phyloP scores from a whole-genome alignment of 2,113 vertebrate species.

The Anguilla japonica region DNA sequence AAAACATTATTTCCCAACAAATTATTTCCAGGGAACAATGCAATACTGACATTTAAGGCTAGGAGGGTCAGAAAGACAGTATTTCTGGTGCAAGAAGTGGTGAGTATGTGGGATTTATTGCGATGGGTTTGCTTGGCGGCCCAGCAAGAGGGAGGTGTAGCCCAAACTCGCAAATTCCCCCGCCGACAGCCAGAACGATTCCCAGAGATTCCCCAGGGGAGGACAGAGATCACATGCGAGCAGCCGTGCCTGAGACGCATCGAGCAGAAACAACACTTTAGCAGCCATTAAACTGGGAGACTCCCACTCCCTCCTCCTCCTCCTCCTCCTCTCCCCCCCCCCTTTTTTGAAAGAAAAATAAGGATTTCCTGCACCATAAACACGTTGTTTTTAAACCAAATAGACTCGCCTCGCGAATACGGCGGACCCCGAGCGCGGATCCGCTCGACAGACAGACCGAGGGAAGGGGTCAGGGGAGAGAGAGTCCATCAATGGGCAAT shows the following conservation, averaged over 20 bases:
- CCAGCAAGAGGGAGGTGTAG: neutral
- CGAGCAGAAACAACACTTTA: constrained; percentile 46
- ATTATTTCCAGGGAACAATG: neutral
- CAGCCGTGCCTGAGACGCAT: constrained; percentile 41
- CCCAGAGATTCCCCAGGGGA: constrained; percentile 32
- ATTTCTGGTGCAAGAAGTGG: neutral
- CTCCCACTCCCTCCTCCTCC: constrained; percentile 33
- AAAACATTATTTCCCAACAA: neutral
- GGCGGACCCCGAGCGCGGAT: neutral
- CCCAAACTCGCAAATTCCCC: neutral
- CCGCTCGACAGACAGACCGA: neutral
- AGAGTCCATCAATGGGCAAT: constrained; percentile 44
- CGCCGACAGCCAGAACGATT: constrained; percentile 19
- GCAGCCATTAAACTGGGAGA: constrained; percentile 39
- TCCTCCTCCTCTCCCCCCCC: constrained; percentile 27
- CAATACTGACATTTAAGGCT: neutral
- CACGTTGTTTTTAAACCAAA: constrained; percentile 53
- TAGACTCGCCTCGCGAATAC: constrained; percentile 39
- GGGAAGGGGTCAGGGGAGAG: constrained; percentile 29
- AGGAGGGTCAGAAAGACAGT: neutral
- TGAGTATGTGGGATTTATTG: neutral
- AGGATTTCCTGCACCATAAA: constrained; percentile 52
- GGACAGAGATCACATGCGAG: constrained; percentile 41
- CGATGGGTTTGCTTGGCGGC: neutral
- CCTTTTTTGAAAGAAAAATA: constrained; percentile 31